Evolutionary conservation across 2,888 invertebrate species (phyloP).

Genomic region (Leptinotarsa rubiginosa): DNA sequence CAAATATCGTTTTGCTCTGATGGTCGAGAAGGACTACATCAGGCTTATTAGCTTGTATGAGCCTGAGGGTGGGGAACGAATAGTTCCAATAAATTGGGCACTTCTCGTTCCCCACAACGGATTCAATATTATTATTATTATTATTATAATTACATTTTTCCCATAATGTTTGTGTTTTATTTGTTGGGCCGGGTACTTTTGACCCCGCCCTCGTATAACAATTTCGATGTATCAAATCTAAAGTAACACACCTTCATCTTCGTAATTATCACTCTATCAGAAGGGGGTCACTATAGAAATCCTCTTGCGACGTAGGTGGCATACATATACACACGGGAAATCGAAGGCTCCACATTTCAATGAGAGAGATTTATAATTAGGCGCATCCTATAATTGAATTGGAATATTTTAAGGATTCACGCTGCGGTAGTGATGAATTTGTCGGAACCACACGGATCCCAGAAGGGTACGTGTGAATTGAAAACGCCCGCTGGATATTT

Average conservation of each 20-base stretch:
- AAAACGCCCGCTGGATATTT: neutral
- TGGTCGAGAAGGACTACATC: too few relatives aligned
- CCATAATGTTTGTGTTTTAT: too few relatives aligned
- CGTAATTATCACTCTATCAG: constrained; percentile 40
- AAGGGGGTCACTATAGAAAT: constrained; percentile 49
- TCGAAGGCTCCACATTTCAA: constrained; percentile 40
- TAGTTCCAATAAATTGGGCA: too few relatives aligned
- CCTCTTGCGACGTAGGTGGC: constrained; percentile 38
- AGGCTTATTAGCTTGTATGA: too few relatives aligned
- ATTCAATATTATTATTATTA: too few relatives aligned
- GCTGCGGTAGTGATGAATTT: constrained; percentile 44
- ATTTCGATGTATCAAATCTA: neutral
- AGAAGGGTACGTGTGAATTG: constrained; percentile 1
- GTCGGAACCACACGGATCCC: constrained; percentile 22
- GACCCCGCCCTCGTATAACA: neutral
- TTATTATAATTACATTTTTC: too few relatives aligned
- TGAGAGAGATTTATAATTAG: constrained; percentile 50
- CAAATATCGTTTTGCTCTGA: too few relatives aligned
- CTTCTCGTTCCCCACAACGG: too few relatives aligned
- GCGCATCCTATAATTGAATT: constrained; percentile 50
- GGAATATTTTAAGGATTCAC: constrained; percentile 50
- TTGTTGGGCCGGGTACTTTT: too few relatives aligned
- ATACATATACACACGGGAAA: constrained; percentile 3
- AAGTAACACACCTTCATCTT: neutral
- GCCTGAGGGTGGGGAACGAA: too few relatives aligned